Percentiles rank a stretch among this genome's conserved stretches.
Conservation (phyloP, 92 coral and sea anemone species). For the Zoanthus gigantus region DNA sequence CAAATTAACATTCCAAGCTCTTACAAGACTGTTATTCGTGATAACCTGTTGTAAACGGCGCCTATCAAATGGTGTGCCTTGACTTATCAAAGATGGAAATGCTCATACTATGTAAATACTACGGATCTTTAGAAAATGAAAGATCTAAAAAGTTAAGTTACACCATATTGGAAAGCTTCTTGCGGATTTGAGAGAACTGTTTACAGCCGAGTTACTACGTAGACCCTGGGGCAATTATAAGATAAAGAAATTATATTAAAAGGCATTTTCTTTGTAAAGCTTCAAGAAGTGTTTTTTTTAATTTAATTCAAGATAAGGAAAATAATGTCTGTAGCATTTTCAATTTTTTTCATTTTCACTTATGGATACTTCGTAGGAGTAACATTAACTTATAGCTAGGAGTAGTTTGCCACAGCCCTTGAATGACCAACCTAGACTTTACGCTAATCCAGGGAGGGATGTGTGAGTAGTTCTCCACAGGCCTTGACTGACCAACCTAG, state of each 20-base stretch:
- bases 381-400: no score
- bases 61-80: neutral
- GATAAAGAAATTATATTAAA: neutral
- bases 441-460: no score
- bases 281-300: neutral
- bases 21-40: neutral
- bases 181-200: neutral
- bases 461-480: no score
- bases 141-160: neutral
- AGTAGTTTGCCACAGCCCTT: no score
- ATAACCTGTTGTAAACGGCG: neutral
- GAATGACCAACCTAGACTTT: no score
- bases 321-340: no score
- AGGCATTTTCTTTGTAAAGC: neutral
- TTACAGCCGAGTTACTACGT: neutral
- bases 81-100: neutral
- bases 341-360: no score
- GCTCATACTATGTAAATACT: neutral
- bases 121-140: neutral
- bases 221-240: neutral
- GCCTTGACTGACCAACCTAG: no score
- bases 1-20: conserved; percentile 42
- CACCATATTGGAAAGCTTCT: neutral
- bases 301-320: no score
- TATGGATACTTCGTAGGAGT: no score